Percentiles rank a stretch among this genome's conserved stretches.
phyloP scores from a whole-genome alignment of 2,888 invertebrate species.

The Linyphia triangularis region DNA sequence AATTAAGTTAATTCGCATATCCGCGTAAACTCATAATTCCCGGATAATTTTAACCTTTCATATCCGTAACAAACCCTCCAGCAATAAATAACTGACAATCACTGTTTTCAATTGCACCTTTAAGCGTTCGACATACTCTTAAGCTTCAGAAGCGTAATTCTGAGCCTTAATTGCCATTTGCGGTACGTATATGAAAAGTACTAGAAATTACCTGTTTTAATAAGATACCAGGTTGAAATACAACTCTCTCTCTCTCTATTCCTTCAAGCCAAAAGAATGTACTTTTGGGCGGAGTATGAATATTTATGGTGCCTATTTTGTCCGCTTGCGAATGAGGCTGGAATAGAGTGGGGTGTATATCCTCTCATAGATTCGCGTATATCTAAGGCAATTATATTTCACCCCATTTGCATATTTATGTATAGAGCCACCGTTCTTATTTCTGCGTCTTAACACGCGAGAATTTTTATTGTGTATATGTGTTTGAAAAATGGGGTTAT shows the following conservation, averaged over 20 bases:
- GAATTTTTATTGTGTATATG: slow-evolving; percentile 18
- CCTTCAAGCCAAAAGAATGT: background rate
- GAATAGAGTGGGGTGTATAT: background rate
- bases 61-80: background rate
- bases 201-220: slow-evolving; percentile 5
- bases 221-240: background rate
- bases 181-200: background rate
- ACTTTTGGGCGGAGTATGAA: slow-evolving; percentile 8
- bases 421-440: background rate
- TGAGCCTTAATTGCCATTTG: background rate
- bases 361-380: background rate
- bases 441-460: background rate
- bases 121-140: background rate
- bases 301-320: slow-evolving; percentile 17
- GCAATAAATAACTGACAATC: background rate
- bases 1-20: background rate
- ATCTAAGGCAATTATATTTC: slow-evolving; percentile 39
- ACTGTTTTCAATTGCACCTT: background rate
- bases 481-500: too few relatives aligned
- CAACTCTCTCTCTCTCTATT: background rate
- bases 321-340: background rate
- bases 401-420: slow-evolving; percentile 53
- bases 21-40: background rate
- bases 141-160: background rate
- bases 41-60: background rate